phyloP scores from a whole-genome alignment of 2,888 invertebrate genomes.

The Platycheirus rosarum region DNA sequence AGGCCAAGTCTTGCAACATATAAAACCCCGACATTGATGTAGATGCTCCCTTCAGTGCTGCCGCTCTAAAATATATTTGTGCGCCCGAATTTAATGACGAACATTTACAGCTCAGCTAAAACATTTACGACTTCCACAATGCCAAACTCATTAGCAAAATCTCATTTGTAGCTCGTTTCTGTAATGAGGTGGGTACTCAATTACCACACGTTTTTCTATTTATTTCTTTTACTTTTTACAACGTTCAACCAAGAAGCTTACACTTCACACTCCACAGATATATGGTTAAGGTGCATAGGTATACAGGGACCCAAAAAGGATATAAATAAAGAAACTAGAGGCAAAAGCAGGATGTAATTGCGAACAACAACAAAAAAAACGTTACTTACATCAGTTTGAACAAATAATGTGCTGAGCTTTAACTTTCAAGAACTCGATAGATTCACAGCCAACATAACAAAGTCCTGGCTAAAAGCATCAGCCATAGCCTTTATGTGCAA shows the following conservation, averaged over 20 bases:
- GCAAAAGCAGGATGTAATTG: conserved; percentile 23
- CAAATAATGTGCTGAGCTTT: conserved; percentile 33
- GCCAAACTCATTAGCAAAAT: conserved; percentile 73
- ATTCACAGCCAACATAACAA: conserved; percentile 50
- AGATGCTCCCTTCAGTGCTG: background rate
- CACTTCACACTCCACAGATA: conserved; percentile 18
- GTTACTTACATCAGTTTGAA: conserved; percentile 21
- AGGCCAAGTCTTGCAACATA: conserved; percentile 57
- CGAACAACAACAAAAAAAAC: conserved; percentile 19
- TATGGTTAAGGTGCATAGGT: background rate
- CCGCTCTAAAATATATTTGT: conserved; percentile 15
- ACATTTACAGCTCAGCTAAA: conserved; percentile 64
- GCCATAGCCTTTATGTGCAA: conserved; percentile 26
- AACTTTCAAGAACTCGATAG: conserved; percentile 35
- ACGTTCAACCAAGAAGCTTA: conserved; percentile 14
- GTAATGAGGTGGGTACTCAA: conserved; percentile 69
- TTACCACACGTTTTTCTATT: conserved; percentile 48
- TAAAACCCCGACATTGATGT: conserved; percentile 11
- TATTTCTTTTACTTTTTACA: background rate
- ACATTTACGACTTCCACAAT: conserved; percentile 69
- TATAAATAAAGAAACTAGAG: conserved; percentile 8
- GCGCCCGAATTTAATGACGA: conserved; percentile 51
- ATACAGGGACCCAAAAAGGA: background rate
- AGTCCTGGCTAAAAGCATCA: conserved; percentile 42
- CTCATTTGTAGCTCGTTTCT: conserved; percentile 59